Evolutionary conservation across 2,797 vertebrate genomes (phyloP).

Genomic region (Crax fasciolata): DNA sequence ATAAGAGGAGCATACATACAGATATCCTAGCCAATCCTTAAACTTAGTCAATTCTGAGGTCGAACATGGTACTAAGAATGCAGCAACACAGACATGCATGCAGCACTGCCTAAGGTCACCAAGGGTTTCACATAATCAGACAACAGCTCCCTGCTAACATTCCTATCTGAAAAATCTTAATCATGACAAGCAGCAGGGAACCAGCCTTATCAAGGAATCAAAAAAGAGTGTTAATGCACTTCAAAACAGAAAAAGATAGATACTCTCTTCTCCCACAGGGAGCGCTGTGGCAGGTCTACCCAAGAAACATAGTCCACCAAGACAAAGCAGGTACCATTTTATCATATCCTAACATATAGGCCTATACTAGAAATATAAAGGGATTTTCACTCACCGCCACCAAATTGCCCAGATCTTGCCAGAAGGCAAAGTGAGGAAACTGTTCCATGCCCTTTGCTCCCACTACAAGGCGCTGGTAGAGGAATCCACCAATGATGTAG

Average conservation of each 20-base stretch:
- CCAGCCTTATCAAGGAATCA: not conserved
- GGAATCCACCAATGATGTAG: slow-evolving; percentile 93
- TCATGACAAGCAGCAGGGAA: not conserved
- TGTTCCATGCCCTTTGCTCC: slow-evolving; percentile 98
- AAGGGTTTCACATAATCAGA: not conserved
- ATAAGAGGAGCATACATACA: not conserved
- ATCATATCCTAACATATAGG: not conserved
- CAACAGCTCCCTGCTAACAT: not conserved
- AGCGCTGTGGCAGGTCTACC: not conserved
- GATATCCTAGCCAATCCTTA: accelerated
- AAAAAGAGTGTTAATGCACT: not conserved
- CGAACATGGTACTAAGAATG: not conserved
- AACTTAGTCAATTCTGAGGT: not conserved
- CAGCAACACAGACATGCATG: not conserved
- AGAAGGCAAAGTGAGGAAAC: slow-evolving; percentile 94
- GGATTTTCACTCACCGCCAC: slow-evolving; percentile 89
- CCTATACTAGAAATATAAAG: not conserved
- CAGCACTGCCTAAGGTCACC: accelerated
- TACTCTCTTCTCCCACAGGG: not conserved
- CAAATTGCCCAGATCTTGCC: slow-evolving; percentile 95
- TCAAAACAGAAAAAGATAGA: not conserved
- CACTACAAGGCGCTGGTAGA: slow-evolving; percentile 95
- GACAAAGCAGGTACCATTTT: not conserved
- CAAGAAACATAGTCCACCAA: not conserved
- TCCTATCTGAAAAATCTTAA: not conserved